A percentile compares a stretch with the other conserved stretches of the same genome.
Conservation (phyloP, 2,797 vertebrate species). For the Danio aesculapii region DNA sequence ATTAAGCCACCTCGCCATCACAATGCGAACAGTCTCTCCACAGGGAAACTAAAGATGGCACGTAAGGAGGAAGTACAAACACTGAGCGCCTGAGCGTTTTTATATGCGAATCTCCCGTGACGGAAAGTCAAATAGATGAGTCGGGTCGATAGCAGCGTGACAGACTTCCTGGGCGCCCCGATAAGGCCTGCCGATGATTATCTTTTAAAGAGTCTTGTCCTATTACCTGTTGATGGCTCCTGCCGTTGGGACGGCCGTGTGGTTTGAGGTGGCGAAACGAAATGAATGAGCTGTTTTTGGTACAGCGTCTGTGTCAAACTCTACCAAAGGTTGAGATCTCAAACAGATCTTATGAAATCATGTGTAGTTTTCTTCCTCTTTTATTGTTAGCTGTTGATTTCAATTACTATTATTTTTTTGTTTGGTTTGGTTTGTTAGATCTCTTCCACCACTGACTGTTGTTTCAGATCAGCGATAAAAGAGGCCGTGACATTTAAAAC, state of each 20-base stretch:
- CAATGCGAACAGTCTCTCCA: conserved; percentile 49
- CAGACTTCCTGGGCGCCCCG: conserved; percentile 80
- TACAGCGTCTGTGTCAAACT: conserved; percentile 84
- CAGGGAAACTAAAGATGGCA: conserved; percentile 6
- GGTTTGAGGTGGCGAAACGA: conserved; percentile 66
- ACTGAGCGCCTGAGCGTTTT: conserved; percentile 26
- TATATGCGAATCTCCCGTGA: conserved; percentile 62
- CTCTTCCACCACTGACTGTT: conserved; percentile 12
- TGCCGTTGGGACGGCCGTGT: conserved; percentile 65
- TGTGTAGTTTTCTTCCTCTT: conserved; percentile 7
- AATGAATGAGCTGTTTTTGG: conserved; percentile 79
- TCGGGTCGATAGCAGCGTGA: conserved; percentile 75
- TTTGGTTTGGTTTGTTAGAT: not conserved
- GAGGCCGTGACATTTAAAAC: conserved; percentile 36
- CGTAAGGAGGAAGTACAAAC: not conserved
- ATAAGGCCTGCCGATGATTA: conserved; percentile 81
- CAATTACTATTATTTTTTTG: not conserved
- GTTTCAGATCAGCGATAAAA: conserved; percentile 21
- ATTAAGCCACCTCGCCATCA: conserved; percentile 45
- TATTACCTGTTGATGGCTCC: conserved; percentile 77
- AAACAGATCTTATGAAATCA: conserved; percentile 5
- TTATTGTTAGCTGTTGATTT: conserved; percentile 23
- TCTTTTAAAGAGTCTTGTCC: conserved; percentile 76
- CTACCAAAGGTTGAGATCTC: conserved; percentile 3
- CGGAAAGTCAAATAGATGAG: conserved; percentile 78